Evolutionary conservation across 2,888 invertebrate species (phyloP), one percentile per base, ranked within the genome.

Genomic region (Acleris cristana): DNA sequence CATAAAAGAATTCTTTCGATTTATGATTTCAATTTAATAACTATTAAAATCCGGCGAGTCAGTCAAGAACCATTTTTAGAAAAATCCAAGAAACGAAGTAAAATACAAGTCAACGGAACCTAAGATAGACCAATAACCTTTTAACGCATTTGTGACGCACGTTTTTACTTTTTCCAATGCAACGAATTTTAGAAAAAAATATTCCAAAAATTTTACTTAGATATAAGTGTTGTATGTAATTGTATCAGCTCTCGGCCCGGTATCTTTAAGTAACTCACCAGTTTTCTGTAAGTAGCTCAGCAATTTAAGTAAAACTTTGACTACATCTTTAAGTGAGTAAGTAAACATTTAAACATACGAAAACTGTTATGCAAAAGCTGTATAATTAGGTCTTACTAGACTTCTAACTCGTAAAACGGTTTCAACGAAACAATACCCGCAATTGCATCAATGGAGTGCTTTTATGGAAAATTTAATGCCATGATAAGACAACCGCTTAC

Each of bases 381-480:
- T 40, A 40, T 14, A 40, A 40, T 40, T 40, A 40, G 14, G 14
- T 40, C 40, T 14, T 40, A 40, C 48, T n/a, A 48, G 48, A 48
- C 16, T 16, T 14, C 45, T 40, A n/a, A 40, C 44, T 21, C 14
- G 56, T 56, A 44, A 56, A 34, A 19, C 19, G 12, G 7, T 18
- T 44, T 55, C 40, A 21, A 40, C 34, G 49, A 58, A 67, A 63
- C 67, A 67, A 67, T 66, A 58, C 57, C 52, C 52, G 45, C 48
- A 48, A 67, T 67, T 67, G 67, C 67, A 44, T 34, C 45, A 63
- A 58, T 34, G 19, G 23, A 48, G 62, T 18, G 58, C 67, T 53
- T 67, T 67, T 67, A 67, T 40, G 67, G 67, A 63, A 48, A 67
- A 58, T 49, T 63, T 67, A 67, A 67, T 67, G 67, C 23, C 14